Base-by-base conservation (phyloP, 92 coral and sea anemone genomes). In the Palythoa caribaeorum region DNA sequence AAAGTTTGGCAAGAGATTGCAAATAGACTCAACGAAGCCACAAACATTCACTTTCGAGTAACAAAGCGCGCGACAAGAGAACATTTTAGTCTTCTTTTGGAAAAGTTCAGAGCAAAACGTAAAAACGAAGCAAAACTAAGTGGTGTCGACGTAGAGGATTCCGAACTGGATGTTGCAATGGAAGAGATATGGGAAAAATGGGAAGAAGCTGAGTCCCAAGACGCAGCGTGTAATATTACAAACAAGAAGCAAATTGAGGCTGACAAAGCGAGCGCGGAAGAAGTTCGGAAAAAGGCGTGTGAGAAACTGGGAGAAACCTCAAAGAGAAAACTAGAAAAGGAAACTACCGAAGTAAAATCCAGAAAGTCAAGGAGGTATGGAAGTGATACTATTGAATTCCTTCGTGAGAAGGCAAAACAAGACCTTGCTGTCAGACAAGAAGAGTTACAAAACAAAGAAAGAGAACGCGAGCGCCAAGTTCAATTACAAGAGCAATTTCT, bases 31-130 rank as follows among this genome's bases (percentile, higher is more conserved):
- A 83, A 83, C 72, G 76, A 44, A 39, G 63, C 68, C 47, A 76
- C 57, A 4, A 65, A 48, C 39, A 59, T 70, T 20, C 20, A 39
- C 44, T 70, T 88, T 76, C 53, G 76, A 15, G 93, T 90, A 19
- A 71, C 74, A n/a, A 78, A 86, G 87, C 79, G 90, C 38, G 75
- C 91, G 71, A 88, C 84, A 57, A 73, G 91, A 78, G 93, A 91
- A 55, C 88, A 71, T 66, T 84, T 88, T 72, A 51, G 83, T 47
- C 77, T 74, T 19, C 73, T 86, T 28, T 79, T 76, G 36, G 89
- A 74, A 51, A 91, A 88, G 78, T 75, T 83, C 54, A 85, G 76
- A 20, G 83, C 83, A 73, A 81, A 74, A 71, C 6, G 50, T 52
- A 47, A 51, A 87, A 53, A 40, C 68, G 60, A 79, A 68, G 87